Evolutionary conservation across 2,888 invertebrate species (phyloP), one percentile per base, ranked within the genome.

Genomic region (Anarsia innoxiella): DNA sequence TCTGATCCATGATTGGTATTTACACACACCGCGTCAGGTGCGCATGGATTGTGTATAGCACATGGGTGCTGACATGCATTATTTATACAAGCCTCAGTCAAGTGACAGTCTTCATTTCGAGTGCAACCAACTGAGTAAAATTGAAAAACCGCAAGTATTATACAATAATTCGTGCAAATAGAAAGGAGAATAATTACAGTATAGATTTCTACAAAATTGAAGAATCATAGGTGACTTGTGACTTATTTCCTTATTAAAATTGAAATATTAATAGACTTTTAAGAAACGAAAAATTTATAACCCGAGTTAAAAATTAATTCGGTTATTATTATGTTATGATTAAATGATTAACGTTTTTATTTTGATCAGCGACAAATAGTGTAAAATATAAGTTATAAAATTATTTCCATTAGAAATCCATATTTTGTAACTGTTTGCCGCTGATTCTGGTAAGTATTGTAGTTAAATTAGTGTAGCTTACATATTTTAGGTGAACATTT

Each of bases 1-100:
- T 94, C 93, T 13, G 93, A 91, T 49, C 91, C 92, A 66, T 95
- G 95, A 59, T 94, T 93, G 36, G 92, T 92, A 75, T 95, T 95
- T 76, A 93, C 89, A 82, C 96, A 96, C 49, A 93, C 89, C 38
- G 95, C 94, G 68, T 94, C 91, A 55, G 88, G 88, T 51, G 90
- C 90, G 66, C 96, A 96, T 36, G 95, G 95, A 66, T 94, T 92
- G 66, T 90, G 91, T 58, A 93, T 88, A 65, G 91, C 92, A 77
- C 96, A 96, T 30, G 95, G 95, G 80, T 91, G 91, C 78, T 93
- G 93, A 72, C 96, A 96, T 72, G 90, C 89, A 65, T 89, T 88
- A 72, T 91, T 91, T 76, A 95, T 90, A 86, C 96, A 96, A 67
- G 93, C 93, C 83, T 95, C 94, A 48, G 92, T 93, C 67, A 92